Conservation (phyloP, 2,113 vertebrate species). For the Zosterops lateralis region DNA sequence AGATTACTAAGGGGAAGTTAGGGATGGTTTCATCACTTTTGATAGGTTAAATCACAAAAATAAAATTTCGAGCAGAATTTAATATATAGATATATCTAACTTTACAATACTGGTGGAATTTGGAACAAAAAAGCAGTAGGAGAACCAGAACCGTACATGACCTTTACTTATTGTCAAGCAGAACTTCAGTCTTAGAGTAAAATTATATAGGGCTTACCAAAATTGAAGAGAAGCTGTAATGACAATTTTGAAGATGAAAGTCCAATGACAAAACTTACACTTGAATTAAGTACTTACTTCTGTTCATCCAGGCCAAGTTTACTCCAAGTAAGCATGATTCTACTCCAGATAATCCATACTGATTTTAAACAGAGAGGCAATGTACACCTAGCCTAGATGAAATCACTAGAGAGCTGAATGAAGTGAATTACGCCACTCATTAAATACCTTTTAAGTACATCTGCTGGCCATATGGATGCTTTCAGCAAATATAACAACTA, state of each 20-base stretch:
- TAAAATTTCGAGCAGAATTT: not conserved
- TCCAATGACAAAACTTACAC: not conserved
- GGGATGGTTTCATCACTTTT: not conserved
- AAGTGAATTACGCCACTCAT: not conserved
- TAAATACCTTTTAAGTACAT: not conserved
- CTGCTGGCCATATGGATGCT: not conserved
- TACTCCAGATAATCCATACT: not conserved
- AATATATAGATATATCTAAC: not conserved
- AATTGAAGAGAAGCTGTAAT: not conserved
- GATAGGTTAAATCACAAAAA: not conserved
- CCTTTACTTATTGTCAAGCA: not conserved
- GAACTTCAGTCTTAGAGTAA: not conserved
- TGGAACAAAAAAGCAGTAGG: not conserved
- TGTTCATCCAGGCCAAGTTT: not conserved
- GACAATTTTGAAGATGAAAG: not conserved
- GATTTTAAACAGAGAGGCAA: not conserved
- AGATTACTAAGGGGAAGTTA: not conserved
- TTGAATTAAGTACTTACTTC: not conserved
- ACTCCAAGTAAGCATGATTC: not conserved
- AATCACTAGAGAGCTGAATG: not conserved
- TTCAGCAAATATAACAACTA: not conserved
- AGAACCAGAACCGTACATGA: not conserved
- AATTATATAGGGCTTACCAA: not conserved
- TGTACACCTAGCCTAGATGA: not conserved
- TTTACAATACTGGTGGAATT: not conserved